Evolutionary conservation across 53 echinoderm and acorn worm species (phyloP).

Genomic region (Actinopyga echinites): DNA sequence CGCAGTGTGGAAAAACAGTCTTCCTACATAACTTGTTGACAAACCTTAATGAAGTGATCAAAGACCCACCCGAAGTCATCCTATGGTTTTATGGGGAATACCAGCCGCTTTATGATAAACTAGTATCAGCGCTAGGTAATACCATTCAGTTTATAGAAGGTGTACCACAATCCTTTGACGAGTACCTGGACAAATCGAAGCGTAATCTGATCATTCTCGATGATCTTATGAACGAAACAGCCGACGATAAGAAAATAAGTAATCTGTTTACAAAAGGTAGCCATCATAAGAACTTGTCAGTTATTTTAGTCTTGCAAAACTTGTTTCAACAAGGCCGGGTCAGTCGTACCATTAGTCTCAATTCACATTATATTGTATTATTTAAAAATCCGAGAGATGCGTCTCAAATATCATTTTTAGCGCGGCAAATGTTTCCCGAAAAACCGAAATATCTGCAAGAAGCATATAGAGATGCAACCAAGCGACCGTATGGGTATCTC

Average conservation of each 20-base stretch:
- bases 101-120: constrained; percentile 59
- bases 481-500: constrained; percentile 68
- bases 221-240: constrained; percentile 67
- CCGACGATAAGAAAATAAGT: constrained; percentile 51
- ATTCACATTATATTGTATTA: constrained; percentile 73
- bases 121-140: constrained; percentile 35
- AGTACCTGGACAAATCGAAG: constrained; percentile 45
- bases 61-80: constrained; percentile 56
- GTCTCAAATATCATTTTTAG: constrained; percentile 71
- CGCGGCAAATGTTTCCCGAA: constrained; percentile 73
- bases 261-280: constrained; percentile 77
- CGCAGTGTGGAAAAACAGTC: constrained; percentile 71
- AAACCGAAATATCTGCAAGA: constrained; percentile 71
- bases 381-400: constrained; percentile 82
- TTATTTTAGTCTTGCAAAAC: constrained; percentile 79
- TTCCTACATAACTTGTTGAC: constrained; percentile 55
- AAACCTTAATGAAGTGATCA: constrained; percentile 35
- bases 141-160: constrained; percentile 69
- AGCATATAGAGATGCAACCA: constrained; percentile 66
- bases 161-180: constrained; percentile 56
- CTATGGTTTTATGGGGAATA: constrained; percentile 85
- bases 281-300: constrained; percentile 80
- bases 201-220: constrained; percentile 70
- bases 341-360: constrained; percentile 82
- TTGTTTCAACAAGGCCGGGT: constrained; percentile 76